Evolutionary conservation across 2,113 vertebrate species (phyloP), one percentile per base, ranked within the genome.

Genomic region (Ophiodon elongatus): DNA sequence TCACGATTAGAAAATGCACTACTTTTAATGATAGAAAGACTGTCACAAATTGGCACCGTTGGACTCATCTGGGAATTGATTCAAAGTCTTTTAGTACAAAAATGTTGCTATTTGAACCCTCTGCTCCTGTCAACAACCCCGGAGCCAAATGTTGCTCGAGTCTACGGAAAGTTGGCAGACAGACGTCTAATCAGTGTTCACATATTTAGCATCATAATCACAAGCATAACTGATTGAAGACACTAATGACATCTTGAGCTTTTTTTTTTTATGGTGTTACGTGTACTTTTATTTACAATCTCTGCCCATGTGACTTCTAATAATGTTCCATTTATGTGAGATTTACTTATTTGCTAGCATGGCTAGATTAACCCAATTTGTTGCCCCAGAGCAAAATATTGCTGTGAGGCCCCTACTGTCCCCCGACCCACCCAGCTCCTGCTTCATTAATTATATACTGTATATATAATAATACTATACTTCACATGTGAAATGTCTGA

Each of bases 41-140:
- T 64, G 57, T 23, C 3, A 35, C 8, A 57, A 6, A n/a, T 10
- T 71, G 47, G 33, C 73, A 21, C 43, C 2, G 31, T 56, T 64
- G 21, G 10, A 31, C 41, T 60, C 57, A 39, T 4, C 50, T 54
- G 69, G 64, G 76, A 84, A 43, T 23, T 33, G 15, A 66, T 57
- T 56, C 63, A 65, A 70, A 83, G 47, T 43, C 17, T 66, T 54
- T 66, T 6, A n/a, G 29, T 33, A 15, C 21, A 66, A 33, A 37
- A 41, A 25, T 9, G 29, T 62, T 27, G 8, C 75, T 10, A 6
- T 52, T 66, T 76, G 76, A 59, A 75, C 9, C 17, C 1, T 41
- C 11, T 4, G 27, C 59, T 29, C 45, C 27, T 39, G 6, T 80
- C 68, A 77, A 37, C 73, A 77, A 62, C 9, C 25, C 57, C 43